Percentiles rank a stretch among this genome's conserved stretches.
phyloP scores from a whole-genome alignment of 2,888 invertebrate species.

The Salticus scenicus region DNA sequence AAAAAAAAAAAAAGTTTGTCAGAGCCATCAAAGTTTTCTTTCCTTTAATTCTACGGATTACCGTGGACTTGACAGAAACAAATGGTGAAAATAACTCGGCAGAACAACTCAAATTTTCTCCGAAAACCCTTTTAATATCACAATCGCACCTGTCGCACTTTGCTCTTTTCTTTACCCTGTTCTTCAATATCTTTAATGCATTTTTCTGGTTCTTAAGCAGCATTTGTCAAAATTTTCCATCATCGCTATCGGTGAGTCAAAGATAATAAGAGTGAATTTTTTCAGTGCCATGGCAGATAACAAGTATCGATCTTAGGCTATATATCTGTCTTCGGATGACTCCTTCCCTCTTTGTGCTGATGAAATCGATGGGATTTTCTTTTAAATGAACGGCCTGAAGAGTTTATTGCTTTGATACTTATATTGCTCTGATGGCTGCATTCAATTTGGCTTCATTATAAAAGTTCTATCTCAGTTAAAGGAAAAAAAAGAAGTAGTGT shows the following conservation, averaged over 20 bases:
- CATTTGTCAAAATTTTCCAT: conserved; percentile 9
- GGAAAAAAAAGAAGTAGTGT: no score
- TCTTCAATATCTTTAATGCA: conserved; percentile 4
- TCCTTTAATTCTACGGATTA: no score
- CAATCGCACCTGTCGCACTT: not conserved
- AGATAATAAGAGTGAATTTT: not conserved
- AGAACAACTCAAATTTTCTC: no score
- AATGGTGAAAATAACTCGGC: no score
- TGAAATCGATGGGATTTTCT: not conserved
- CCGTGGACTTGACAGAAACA: no score
- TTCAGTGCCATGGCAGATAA: not conserved
- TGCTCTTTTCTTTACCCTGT: not conserved
- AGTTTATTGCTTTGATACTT: not conserved
- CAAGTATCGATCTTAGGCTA: not conserved
- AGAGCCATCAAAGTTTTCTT: no score
- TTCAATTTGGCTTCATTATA: not conserved
- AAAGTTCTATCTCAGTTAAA: no score
- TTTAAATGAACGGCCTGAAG: not conserved
- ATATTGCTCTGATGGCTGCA: not conserved
- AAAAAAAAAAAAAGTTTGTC: no score
- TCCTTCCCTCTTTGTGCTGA: not conserved
- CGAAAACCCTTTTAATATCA: not conserved
- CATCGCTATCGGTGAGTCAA: not conserved
- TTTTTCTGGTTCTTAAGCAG: conserved; percentile 7
- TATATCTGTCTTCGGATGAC: not conserved